phyloP scores from a whole-genome alignment of 2,888 invertebrate genomes.

The Nebria brevicollis region DNA sequence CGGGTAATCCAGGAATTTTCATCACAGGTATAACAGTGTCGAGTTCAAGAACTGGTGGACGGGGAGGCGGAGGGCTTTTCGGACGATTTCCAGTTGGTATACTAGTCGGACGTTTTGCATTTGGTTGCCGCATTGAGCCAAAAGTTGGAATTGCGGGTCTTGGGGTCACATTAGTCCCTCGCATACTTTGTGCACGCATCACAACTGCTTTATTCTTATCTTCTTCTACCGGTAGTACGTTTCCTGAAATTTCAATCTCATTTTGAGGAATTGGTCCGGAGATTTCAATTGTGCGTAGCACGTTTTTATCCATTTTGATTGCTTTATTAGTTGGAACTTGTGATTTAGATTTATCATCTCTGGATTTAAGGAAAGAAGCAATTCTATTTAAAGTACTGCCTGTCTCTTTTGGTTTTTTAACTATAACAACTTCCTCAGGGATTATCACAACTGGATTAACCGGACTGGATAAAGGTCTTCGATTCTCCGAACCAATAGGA shows the following conservation, averaged over 20 bases:
- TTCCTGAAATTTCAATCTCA: conserved; percentile 70
- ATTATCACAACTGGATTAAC: conserved; percentile 59
- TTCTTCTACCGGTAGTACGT: conserved; percentile 70
- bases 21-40: conserved; percentile 54
- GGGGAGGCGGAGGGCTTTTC: conserved; percentile 79
- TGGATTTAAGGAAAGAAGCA: conserved; percentile 78
- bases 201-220: conserved; percentile 72
- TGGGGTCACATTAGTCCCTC: conserved; percentile 64
- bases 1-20: conserved; percentile 65
- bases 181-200: conserved; percentile 85
- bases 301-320: conserved; percentile 76
- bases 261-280: conserved; percentile 84
- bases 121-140: conserved; percentile 83
- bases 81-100: conserved; percentile 75
- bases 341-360: conserved; percentile 67
- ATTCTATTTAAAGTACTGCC: conserved; percentile 75
- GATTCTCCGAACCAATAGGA: conserved; percentile 62
- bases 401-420: conserved; percentile 61
- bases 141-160: conserved; percentile 78
- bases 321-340: conserved; percentile 70
- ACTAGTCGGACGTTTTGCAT: conserved; percentile 78
- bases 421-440: conserved; percentile 50
- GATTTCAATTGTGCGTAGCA: conserved; percentile 80
- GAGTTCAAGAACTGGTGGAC: conserved; percentile 67
- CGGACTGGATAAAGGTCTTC: conserved; percentile 66